Conservation (phyloP, 2,888 invertebrate species). For the Orthosia gothica region DNA sequence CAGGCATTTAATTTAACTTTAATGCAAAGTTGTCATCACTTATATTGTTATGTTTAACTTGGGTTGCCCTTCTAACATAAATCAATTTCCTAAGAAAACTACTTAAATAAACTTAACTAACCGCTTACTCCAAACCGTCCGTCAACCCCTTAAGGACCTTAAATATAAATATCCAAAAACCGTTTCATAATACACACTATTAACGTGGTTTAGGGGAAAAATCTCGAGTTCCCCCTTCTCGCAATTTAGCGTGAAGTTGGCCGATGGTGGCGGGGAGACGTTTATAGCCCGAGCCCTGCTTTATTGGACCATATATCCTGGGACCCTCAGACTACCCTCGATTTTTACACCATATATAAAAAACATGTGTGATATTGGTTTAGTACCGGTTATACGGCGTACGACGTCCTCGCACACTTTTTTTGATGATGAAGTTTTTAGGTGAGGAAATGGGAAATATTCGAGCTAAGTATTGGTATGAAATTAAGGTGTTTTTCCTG, state of each 20-base stretch:
- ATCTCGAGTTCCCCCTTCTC: conserved; percentile 68
- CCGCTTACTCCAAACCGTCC: background rate
- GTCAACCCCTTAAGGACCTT: conserved; percentile 29
- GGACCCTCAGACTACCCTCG: conserved; percentile 70
- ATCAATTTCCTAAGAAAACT: background rate
- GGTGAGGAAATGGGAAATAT: conserved; percentile 21
- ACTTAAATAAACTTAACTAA: background rate
- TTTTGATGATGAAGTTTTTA: conserved; percentile 42
- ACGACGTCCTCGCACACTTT: conserved; percentile 24
- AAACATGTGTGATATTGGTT: conserved; percentile 78
- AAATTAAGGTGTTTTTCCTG: background rate
- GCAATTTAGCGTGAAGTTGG: conserved; percentile 83
- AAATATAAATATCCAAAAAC: conserved; percentile 64
- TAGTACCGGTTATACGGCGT: conserved; percentile 59
- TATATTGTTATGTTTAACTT: background rate
- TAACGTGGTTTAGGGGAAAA: conserved; percentile 64
- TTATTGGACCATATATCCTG: conserved; percentile 89
- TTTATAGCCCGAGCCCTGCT: conserved; percentile 81
- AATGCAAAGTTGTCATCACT: background rate
- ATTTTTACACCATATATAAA: conserved; percentile 83
- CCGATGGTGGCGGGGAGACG: conserved; percentile 78
- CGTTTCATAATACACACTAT: conserved; percentile 64
- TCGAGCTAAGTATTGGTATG: background rate
- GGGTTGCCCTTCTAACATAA: background rate
- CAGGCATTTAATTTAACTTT: too few relatives aligned